Conservation (phyloP, 1,140 invertebrate species). For the Drosophila trapezifrons region DNA sequence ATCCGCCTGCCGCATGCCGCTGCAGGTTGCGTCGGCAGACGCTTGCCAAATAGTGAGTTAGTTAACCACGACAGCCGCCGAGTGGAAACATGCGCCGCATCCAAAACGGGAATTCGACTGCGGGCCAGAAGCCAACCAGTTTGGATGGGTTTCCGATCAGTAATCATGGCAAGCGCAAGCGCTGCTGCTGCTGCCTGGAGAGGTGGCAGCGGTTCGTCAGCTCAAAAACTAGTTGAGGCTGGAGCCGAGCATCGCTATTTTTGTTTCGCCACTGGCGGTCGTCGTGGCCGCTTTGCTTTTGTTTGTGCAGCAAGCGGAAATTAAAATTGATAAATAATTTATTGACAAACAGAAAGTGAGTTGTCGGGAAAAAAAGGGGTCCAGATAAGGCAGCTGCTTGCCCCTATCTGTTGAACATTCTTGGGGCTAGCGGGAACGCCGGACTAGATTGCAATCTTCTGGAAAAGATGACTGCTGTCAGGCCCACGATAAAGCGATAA, state of each 20-base stretch:
- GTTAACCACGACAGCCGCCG: constrained; percentile 15
- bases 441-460: not conserved
- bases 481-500: not conserved
- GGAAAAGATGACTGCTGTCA: not conserved
- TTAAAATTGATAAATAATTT: constrained; percentile 69
- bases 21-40: constrained; percentile 34
- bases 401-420: not conserved
- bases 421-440: no score
- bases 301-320: constrained; percentile 52
- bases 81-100: constrained; percentile 16
- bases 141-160: constrained; percentile 38
- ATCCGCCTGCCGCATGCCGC: constrained; percentile 14
- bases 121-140: constrained; percentile 31
- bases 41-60: constrained; percentile 46
- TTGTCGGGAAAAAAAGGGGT: not conserved
- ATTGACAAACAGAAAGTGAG: constrained; percentile 51
- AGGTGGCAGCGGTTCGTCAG: constrained; percentile 9
- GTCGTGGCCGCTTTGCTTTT: constrained; percentile 35
- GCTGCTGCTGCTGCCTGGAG: not conserved
- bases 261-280: constrained; percentile 52
- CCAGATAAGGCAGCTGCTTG: constrained; percentile 6
- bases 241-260: constrained; percentile 22
- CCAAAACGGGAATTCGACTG: constrained; percentile 32
- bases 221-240: constrained; percentile 30
- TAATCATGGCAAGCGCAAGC: constrained; percentile 11